Percentiles rank a stretch among this genome's conserved stretches.
phyloP scores from a whole-genome alignment of 1,140 invertebrate species.

The Drosophila mauritiana region DNA sequence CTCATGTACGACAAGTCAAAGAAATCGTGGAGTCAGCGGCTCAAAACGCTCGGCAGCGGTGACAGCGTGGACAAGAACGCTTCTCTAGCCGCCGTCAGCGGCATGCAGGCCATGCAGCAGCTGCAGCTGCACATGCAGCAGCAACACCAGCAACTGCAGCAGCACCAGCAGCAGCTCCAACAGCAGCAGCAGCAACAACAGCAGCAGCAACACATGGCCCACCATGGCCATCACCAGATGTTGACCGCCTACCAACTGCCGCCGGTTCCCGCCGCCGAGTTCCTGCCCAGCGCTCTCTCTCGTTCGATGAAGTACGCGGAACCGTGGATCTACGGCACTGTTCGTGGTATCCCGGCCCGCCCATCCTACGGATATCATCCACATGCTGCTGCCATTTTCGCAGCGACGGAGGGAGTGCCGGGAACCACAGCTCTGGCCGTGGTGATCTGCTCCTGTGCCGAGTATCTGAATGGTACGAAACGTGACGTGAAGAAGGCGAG shows the following conservation, averaged over 20 bases:
- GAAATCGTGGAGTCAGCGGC: constrained; percentile 85
- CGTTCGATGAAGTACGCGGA: constrained; percentile 94
- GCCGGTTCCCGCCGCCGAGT: constrained; percentile 64
- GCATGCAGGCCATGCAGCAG: constrained; percentile 73
- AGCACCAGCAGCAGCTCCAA: constrained; percentile 34
- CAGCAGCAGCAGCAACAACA: constrained; percentile 60
- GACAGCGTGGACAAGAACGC: constrained; percentile 66
- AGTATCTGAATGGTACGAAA: constrained; percentile 90
- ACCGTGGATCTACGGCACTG: constrained; percentile 92
- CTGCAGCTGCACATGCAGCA: constrained; percentile 68
- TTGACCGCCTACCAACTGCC: constrained; percentile 61
- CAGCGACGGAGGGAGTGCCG: constrained; percentile 53
- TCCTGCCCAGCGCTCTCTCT: constrained; percentile 87
- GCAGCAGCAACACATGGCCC: constrained; percentile 56
- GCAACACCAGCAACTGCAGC: constrained; percentile 50
- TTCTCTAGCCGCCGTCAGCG: constrained; percentile 58
- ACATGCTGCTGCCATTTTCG: constrained; percentile 86
- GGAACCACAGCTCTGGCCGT: constrained; percentile 86
- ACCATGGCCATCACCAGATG: constrained; percentile 60
- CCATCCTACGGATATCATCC: constrained; percentile 84
- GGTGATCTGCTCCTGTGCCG: constrained; percentile 90
- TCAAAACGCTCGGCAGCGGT: constrained; percentile 83
- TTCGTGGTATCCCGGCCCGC: constrained; percentile 86
- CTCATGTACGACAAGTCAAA: constrained; percentile 85
- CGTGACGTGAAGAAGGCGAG: constrained; percentile 89